A percentile compares a stretch with the other conserved stretches of the same genome.
Evolutionary conservation across 2,797 vertebrate species (phyloP).

Genomic region (Enteromius thamalakanensis): DNA sequence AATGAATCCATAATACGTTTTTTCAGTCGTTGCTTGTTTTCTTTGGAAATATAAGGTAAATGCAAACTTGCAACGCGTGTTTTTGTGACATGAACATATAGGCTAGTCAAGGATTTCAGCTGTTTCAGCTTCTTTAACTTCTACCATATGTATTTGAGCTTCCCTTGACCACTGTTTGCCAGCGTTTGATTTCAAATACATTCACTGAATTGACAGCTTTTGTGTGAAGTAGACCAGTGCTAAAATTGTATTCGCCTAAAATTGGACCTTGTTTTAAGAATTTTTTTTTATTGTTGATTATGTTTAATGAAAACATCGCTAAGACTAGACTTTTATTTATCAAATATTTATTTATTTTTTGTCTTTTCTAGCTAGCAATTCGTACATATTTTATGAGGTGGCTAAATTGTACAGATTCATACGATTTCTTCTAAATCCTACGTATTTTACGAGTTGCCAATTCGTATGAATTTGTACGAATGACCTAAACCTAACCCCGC

Average conservation of each 20-base stretch:
- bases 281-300: too few species aligned
- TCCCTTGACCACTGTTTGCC: background rate
- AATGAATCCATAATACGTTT: background rate
- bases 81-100: background rate
- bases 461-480: too few species aligned
- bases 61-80: background rate
- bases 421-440: too few species aligned
- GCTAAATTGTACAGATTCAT: too few species aligned
- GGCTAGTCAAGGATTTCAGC: background rate
- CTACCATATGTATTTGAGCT: background rate
- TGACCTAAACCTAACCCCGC: too few species aligned
- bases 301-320: background rate
- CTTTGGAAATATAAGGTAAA: constrained; percentile 9
- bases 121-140: background rate
- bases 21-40: background rate
- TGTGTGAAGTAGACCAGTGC: background rate
- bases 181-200: background rate
- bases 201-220: background rate
- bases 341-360: background rate
- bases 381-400: too few species aligned
- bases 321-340: background rate
- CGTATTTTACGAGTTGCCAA: too few species aligned
- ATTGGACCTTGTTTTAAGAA: background rate
- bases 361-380: background rate
- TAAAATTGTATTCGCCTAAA: background rate